Evolutionary conservation across 2,113 vertebrate genomes (phyloP), one percentile per base, ranked within the genome.

Genomic region (Cyprinodon variegatus): DNA sequence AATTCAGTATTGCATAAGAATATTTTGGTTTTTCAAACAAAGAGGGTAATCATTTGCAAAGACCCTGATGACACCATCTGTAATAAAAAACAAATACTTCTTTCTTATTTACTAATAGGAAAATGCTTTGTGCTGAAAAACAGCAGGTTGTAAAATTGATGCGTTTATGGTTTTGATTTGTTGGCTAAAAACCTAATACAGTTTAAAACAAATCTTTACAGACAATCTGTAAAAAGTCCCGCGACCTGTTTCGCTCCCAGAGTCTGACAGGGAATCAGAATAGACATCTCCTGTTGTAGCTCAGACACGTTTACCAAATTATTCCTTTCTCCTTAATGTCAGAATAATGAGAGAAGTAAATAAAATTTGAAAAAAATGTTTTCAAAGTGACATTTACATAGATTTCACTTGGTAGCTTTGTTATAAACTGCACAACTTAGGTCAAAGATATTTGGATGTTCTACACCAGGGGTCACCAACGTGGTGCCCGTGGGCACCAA

Each of bases 1-100:
- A 77, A 88, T 89, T 92, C 81, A 85, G 81, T 92, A 92, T 92
- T 91, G 91, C 93, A 92, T 92, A 92, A 92, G 90, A 91, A 90
- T 92, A 93, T 93, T 93, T 93, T 90, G 91, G 50, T 57, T 93
- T 93, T 82, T 77, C 83, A 90, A 92, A 89, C 79, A 90, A 90
- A 89, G 89, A 91, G 88, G 85, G 89, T 85, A 89, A 86, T 83
- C 61, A 80, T 86, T 83, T 71, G 82, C 81, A 82, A 89, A 90
- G 86, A 94, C 91, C 91, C 92, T 92, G 91, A 92, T 88, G 88
- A 93, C 89, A 93, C 89, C 89, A 74, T 91, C 83, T 88, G 45
- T 85, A 91, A 91, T 83, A 81, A 85, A 88, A 76, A 77, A 14
- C 71, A 70, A 29, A 29, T 29, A 29, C 29, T 70, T 81, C 71